phyloP scores from a whole-genome alignment of 2,113 vertebrate species.

The Grallaria varia region DNA sequence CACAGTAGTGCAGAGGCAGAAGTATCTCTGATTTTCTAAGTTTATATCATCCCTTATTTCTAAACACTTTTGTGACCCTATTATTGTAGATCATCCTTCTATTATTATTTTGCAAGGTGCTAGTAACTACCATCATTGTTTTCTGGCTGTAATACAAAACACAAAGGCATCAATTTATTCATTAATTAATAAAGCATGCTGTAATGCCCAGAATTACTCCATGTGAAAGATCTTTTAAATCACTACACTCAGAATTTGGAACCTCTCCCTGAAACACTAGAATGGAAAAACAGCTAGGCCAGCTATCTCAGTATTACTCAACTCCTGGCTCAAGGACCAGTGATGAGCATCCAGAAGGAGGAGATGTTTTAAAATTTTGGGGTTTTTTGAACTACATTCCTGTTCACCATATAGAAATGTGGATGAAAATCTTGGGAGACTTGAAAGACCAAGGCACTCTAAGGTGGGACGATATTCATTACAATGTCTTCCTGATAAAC shows the following conservation, averaged over 20 bases:
- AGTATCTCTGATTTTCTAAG: neutral
- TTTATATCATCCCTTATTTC: neutral
- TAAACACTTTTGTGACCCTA: neutral
- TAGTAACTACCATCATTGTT: neutral
- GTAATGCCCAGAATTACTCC: neutral
- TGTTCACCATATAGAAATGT: neutral
- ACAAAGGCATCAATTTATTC: neutral
- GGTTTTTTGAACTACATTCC: rapidly evolving
- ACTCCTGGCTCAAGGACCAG: neutral
- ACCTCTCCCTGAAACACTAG: neutral
- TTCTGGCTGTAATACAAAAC: neutral
- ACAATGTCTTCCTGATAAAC: neutral
- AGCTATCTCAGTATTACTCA: neutral
- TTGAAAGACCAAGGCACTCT: neutral
- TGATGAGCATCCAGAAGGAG: neutral
- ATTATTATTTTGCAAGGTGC: neutral
- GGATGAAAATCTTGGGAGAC: neutral
- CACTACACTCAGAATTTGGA: neutral
- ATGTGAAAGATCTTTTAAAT: neutral
- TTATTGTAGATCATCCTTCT: neutral
- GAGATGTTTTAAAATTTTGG: neutral
- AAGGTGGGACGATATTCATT: neutral
- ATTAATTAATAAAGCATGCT: neutral
- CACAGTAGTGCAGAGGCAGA: neutral
- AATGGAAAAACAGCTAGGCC: neutral